Conservation (phyloP, 2,888 invertebrate species). For the Nemoura dubitans region DNA sequence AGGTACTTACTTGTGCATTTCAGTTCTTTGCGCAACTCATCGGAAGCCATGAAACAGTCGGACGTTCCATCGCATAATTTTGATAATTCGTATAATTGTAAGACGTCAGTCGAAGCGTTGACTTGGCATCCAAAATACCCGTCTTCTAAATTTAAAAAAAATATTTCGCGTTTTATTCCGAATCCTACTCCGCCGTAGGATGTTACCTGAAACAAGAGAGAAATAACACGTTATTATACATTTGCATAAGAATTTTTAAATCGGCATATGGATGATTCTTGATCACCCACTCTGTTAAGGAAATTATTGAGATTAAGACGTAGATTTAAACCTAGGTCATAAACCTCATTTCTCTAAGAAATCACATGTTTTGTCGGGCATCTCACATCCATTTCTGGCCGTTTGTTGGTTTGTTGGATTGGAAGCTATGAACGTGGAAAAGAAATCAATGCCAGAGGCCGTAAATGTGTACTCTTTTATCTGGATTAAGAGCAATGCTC, state of each 20-base stretch:
- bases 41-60: slow-evolving; percentile 92
- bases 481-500: not conserved
- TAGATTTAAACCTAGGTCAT: not conserved
- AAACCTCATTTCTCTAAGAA: not conserved
- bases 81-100: slow-evolving; percentile 94
- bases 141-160: slow-evolving; percentile 96
- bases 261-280: not conserved
- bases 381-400: not conserved
- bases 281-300: not conserved
- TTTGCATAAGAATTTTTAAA: not conserved
- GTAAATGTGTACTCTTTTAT: not conserved
- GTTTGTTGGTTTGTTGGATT: not conserved
- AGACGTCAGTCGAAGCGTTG: slow-evolving; percentile 93
- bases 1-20: slow-evolving; percentile 88
- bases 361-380: not conserved
- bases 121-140: slow-evolving; percentile 98
- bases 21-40: slow-evolving; percentile 87
- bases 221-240: slow-evolving; percentile 7
- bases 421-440: not conserved
- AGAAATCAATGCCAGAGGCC: not conserved
- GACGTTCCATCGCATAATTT: slow-evolving; percentile 91
- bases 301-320: not conserved
- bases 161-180: slow-evolving; percentile 90
- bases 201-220: slow-evolving; percentile 70
- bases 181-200: slow-evolving; percentile 80